Percentiles rank a stretch among this genome's conserved stretches.
Evolutionary conservation across 2,113 vertebrate species (phyloP).

Genomic region (Labrus mixtus): DNA sequence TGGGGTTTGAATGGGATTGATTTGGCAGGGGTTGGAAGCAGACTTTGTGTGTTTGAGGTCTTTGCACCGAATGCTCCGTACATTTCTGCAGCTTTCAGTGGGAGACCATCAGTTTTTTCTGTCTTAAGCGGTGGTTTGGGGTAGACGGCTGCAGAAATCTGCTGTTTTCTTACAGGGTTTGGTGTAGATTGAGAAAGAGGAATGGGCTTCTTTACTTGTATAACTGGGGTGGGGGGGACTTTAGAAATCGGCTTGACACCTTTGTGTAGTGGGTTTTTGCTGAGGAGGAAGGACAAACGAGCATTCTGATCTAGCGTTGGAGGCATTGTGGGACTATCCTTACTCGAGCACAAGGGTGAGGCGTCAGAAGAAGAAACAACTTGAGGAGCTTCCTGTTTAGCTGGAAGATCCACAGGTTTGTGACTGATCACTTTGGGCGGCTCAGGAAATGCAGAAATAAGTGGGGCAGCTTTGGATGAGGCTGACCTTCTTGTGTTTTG

Average conservation of each 20-base stretch:
- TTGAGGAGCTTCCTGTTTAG: not conserved
- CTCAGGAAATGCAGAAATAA: not conserved
- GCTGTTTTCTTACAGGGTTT: constrained; percentile 48
- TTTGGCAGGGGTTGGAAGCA: not conserved
- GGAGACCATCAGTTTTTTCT: constrained; percentile 66
- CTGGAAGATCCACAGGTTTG: not conserved
- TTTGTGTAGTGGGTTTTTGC: constrained; percentile 64
- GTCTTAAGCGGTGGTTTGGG: constrained; percentile 48
- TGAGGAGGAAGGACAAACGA: constrained; percentile 77
- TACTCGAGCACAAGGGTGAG: not conserved
- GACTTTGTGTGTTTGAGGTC: not conserved
- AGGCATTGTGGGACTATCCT: not conserved
- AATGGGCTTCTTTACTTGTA: constrained; percentile 28
- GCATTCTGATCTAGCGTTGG: not conserved
- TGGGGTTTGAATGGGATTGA: not conserved
- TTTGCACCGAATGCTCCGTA: constrained; percentile 85
- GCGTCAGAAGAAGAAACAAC: constrained; percentile 14
- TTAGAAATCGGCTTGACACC: not conserved
- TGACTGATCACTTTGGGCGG: not conserved
- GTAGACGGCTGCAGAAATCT: not conserved
- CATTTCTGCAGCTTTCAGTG: constrained; percentile 88
- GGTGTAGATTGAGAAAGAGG: constrained; percentile 48
- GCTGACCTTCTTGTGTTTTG: not conserved
- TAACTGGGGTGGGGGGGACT: not conserved
- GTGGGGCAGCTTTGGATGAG: not conserved